Percentiles rank a stretch among this genome's conserved stretches.
Evolutionary conservation across 2,888 invertebrate genomes (phyloP).

Genomic region (Eilema depressum): DNA sequence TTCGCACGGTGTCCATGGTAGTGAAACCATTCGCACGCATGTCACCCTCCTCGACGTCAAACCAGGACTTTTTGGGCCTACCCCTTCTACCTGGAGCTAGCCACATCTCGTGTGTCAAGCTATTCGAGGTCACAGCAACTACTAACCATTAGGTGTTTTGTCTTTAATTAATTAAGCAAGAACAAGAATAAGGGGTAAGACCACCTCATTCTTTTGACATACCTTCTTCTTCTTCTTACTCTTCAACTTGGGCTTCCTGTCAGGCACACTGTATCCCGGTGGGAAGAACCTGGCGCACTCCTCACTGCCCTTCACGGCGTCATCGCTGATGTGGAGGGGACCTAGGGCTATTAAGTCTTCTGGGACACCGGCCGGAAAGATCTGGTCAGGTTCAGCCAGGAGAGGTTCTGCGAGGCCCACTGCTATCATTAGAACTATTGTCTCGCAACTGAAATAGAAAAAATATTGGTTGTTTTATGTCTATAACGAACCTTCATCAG

Average conservation of each 20-base stretch:
- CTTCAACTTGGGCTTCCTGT: constrained; percentile 76
- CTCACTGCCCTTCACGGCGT: constrained; percentile 87
- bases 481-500: no score
- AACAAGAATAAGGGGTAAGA: no score
- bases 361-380: constrained; percentile 88
- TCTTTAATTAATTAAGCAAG: no score
- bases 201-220: not conserved
- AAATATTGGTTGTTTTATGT: not conserved
- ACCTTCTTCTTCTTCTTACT: constrained; percentile 87
- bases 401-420: constrained; percentile 88
- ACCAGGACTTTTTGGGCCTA: no score
- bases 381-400: constrained; percentile 87
- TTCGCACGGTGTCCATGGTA: no score
- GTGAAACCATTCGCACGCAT: no score
- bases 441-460: constrained; percentile 86
- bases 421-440: constrained; percentile 90
- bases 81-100: no score
- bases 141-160: no score
- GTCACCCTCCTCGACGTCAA: no score
- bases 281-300: constrained; percentile 91
- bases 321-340: constrained; percentile 90
- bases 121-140: no score
- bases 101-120: no score
- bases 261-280: constrained; percentile 86
- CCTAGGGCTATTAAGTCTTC: constrained; percentile 88